Evolutionary conservation across 2,113 vertebrate genomes (phyloP).

Genomic region (Gymnogyps californianus): DNA sequence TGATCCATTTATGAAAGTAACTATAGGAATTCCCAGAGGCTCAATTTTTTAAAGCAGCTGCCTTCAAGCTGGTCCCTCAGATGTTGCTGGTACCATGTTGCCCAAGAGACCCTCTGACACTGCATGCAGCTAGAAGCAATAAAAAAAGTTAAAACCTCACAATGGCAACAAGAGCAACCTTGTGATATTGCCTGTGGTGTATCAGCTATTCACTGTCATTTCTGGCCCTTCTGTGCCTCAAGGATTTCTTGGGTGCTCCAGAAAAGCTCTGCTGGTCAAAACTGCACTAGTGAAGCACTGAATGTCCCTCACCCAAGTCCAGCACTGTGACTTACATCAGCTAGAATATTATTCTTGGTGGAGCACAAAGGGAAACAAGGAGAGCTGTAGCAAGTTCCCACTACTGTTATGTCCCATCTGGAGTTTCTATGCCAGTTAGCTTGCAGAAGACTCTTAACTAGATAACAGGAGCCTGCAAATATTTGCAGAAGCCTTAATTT

Average conservation of each 20-base stretch:
- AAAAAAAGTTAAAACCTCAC: neutral
- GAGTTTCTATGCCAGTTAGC: neutral
- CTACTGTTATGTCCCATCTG: neutral
- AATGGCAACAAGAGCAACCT: neutral
- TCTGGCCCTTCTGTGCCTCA: neutral
- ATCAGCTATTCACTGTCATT: neutral
- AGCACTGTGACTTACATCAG: neutral
- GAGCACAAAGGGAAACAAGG: neutral
- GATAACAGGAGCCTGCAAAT: neutral
- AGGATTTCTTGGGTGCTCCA: neutral
- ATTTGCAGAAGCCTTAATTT: neutral
- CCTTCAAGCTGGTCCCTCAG: neutral
- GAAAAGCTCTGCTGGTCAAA: neutral
- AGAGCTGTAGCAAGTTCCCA: neutral
- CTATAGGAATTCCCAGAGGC: neutral
- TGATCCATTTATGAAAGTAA: neutral
- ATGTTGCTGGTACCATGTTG: neutral
- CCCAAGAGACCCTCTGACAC: neutral
- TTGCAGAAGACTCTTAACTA: neutral
- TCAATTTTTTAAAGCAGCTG: neutral
- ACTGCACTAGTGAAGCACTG: neutral
- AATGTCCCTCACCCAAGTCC: neutral
- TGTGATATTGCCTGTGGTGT: neutral
- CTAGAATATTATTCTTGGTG: neutral
- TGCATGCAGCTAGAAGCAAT: neutral